Evolutionary conservation across 1,140 invertebrate species (phyloP).

Genomic region (Globodera rostochiensis): DNA sequence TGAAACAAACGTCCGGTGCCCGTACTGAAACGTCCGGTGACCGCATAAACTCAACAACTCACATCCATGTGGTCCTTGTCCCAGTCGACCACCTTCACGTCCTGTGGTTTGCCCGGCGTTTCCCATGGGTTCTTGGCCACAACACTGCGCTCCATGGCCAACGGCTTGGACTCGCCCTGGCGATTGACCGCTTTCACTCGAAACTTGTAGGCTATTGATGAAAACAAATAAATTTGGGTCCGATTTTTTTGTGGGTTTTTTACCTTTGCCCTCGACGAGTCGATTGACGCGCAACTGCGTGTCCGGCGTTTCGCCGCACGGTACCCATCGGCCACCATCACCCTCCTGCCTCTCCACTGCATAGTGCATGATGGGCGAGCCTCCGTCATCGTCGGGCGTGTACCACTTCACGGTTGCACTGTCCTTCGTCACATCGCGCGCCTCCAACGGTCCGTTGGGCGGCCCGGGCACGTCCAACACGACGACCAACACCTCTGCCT

Average conservation of each 20-base stretch:
- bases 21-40: no score
- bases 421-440: constrained; percentile 68
- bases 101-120: constrained; percentile 86
- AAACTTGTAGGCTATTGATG: constrained; percentile 77
- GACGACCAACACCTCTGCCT: constrained; percentile 86
- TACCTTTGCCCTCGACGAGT: constrained; percentile 88
- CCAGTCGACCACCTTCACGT: constrained; percentile 89
- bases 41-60: not conserved
- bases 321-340: constrained; percentile 63
- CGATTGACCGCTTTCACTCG: constrained; percentile 90
- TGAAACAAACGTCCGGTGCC: no score
- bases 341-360: constrained; percentile 88
- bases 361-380: constrained; percentile 84
- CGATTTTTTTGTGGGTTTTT: no score
- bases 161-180: constrained; percentile 90
- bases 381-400: constrained; percentile 69
- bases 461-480: constrained; percentile 74
- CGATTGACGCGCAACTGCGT: constrained; percentile 73
- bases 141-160: constrained; percentile 82
- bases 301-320: constrained; percentile 81
- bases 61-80: constrained; percentile 87
- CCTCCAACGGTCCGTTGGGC: constrained; percentile 69
- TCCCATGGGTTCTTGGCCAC: constrained; percentile 95
- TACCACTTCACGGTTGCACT: constrained; percentile 68
- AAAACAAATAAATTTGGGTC: no score